Conservation (phyloP, 1,140 invertebrate species). For the Scaptomyza montana region DNA sequence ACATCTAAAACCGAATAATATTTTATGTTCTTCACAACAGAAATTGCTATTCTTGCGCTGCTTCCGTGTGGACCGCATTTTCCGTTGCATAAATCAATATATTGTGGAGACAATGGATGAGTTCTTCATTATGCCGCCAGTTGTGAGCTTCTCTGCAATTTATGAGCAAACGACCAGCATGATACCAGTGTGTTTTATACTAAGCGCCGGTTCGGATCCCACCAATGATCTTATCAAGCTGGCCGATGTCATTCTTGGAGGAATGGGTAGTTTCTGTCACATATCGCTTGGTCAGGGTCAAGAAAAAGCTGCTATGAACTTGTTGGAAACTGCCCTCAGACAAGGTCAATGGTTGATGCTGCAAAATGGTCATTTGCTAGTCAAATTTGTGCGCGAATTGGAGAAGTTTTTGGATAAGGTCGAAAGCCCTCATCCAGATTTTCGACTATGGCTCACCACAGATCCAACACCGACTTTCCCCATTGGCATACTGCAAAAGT, state of each 20-base stretch:
- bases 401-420: conserved; percentile 93
- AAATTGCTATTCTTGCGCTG: conserved; percentile 92
- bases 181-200: conserved; percentile 93
- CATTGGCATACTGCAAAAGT: conserved; percentile 93
- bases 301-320: conserved; percentile 89
- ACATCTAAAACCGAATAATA: conserved; percentile 37
- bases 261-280: conserved; percentile 90
- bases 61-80: conserved; percentile 94
- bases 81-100: conserved; percentile 90
- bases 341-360: conserved; percentile 95
- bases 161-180: conserved; percentile 91
- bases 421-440: conserved; percentile 92
- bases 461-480: conserved; percentile 93
- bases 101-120: conserved; percentile 92
- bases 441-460: conserved; percentile 96
- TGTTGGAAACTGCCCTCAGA: conserved; percentile 89
- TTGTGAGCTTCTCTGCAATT: conserved; percentile 91
- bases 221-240: conserved; percentile 94
- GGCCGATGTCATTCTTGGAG: conserved; percentile 89
- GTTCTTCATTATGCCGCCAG: conserved; percentile 92
- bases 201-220: conserved; percentile 94
- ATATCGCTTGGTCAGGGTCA: conserved; percentile 95
- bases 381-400: conserved; percentile 90
- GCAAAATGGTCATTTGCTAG: conserved; percentile 94
- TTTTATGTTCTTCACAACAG: conserved; percentile 73